Percentiles rank a stretch among this genome's conserved stretches.
These are phyloP conservation scores for Rhabdornis inornatus DNA, from an alignment of 2,113 vertebrate species.

Conservation along the genomic window DNA sequence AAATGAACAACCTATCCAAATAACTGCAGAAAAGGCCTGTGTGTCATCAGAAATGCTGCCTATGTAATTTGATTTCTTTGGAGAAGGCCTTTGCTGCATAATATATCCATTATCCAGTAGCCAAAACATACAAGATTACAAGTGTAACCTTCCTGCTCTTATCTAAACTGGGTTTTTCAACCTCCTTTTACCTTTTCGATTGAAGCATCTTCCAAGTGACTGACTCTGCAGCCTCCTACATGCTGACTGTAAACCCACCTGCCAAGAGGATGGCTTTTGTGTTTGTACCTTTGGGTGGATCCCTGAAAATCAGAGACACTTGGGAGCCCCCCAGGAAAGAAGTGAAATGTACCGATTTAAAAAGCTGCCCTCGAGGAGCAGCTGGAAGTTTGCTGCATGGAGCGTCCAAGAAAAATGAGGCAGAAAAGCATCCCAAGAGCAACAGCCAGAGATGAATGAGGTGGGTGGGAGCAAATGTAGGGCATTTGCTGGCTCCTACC, in stretches of 20 bases:
- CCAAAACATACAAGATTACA: background rate
- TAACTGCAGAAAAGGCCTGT: background rate
- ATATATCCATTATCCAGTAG: background rate
- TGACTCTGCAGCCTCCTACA: background rate
- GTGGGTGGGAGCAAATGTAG: background rate
- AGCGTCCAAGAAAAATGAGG: background rate
- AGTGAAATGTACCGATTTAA: background rate
- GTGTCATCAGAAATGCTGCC: background rate
- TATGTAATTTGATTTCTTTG: background rate
- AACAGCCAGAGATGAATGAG: background rate
- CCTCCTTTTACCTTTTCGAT: background rate
- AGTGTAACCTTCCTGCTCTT: background rate
- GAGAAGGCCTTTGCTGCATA: background rate
- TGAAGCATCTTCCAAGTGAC: background rate
- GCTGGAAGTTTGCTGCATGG: background rate
- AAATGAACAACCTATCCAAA: background rate
- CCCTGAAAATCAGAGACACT: background rate
- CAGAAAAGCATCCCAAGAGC: background rate
- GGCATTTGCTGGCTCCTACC: background rate
- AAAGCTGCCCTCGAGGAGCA: background rate
- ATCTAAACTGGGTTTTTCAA: background rate
- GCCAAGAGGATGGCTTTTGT: background rate
- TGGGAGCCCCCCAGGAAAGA: background rate
- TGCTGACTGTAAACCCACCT: background rate
- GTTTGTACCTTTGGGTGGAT: background rate